Base-by-base conservation (phyloP, 2,797 vertebrate species). In the Pangasius sanitwongsei region DNA sequence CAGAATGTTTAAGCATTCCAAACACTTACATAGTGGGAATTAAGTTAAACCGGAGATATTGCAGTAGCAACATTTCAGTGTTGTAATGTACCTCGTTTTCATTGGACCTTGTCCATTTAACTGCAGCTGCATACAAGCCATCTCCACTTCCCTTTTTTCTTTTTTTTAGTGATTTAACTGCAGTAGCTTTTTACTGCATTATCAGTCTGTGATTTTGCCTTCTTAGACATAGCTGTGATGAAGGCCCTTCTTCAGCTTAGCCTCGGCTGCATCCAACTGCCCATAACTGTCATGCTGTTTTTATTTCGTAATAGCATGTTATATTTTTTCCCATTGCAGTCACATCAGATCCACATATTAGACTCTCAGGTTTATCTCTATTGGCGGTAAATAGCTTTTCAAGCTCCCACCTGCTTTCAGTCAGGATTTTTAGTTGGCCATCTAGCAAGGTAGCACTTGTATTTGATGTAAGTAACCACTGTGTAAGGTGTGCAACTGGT, bases 351-450 rank as follows among this genome's bases (percentile, higher is more conserved):
- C 28, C 53, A 34, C 78, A 81, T 20, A 31, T 80, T 80, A 81
- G n/a, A 57, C 53, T 34, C n/a, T 55, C n/a, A 11, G n/a, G 28
- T 31, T 80, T 34, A 80, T 55, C 77, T 1, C 15, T 55, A 80
- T 80, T 80, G 77, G 50, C 77, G 34, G 77, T 34, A 57, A 55
- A 55, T 55, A 55, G 74, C 74, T 28, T 48, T 75, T 75, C 20
- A 74, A 25, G 70, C 41, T 74, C 41, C 20, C 70, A 44, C 70
- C 37, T 74, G 70, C 37, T 44, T 57, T 20, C 50, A 55, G 78
- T 81, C 44, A 81, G 78, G 53, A 57, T 81, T 81, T 81, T 59
- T 11, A 57, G 16, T 23, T 57, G 18, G 15, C 20, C n/a, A 31
- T 20, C 77, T 55, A 55, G 28, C 77, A 78, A 55, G 28, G 28